Percentiles rank a stretch among this genome's conserved stretches.
Conservation (phyloP, 1,140 invertebrate genomes). For the Lucilia cuprina region DNA sequence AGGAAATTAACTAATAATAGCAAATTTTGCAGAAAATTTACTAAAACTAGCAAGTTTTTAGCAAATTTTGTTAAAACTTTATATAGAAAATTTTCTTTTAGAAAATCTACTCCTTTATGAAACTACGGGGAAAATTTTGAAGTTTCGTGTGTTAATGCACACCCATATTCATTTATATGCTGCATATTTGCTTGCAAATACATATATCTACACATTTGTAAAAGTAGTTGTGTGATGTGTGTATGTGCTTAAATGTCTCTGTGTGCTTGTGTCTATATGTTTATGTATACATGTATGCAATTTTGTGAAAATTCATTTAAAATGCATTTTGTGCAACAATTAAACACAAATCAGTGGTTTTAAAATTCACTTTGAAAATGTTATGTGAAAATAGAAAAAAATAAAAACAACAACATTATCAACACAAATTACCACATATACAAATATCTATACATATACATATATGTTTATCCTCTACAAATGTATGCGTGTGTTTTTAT, state of each 20-base stretch:
- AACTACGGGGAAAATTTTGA: no score
- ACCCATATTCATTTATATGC: no score
- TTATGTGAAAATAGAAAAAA: neutral
- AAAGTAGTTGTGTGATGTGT: no score
- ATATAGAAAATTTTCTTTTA: no score
- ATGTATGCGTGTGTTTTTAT: neutral
- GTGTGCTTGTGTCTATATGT: neutral
- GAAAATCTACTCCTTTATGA: no score
- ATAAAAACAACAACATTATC: neutral
- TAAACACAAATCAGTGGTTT: conserved; percentile 58
- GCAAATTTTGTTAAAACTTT: no score
- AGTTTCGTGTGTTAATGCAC: no score
- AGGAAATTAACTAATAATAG: no score
- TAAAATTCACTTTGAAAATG: conserved; percentile 25
- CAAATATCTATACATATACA: neutral
- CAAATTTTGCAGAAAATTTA: no score
- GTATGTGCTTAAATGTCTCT: neutral
- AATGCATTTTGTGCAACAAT: conserved; percentile 52
- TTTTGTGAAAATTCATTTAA: conserved; percentile 46
- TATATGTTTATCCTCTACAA: neutral
- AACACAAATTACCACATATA: neutral
- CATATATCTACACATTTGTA: no score
- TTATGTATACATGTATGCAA: neutral
- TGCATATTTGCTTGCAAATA: no score
- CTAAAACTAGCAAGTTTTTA: no score